Evolutionary conservation across 1,140 invertebrate species (phyloP).

Genomic region (Pteromalus puparum): DNA sequence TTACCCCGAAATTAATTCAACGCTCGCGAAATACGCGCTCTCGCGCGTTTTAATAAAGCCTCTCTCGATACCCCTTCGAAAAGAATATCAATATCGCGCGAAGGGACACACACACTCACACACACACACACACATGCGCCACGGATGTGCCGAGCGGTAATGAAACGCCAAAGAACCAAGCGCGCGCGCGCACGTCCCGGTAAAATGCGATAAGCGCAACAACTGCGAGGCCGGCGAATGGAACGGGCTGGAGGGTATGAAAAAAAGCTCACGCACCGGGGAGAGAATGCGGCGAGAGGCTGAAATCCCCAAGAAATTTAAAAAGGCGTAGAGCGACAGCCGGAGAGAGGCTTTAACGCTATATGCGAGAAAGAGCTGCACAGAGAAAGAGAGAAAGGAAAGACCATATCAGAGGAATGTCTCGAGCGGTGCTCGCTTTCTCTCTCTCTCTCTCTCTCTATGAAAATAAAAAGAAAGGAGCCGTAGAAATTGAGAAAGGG

Average conservation of each 20-base stretch:
- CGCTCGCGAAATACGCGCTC: background rate
- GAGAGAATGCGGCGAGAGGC: background rate
- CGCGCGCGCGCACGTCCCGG: background rate
- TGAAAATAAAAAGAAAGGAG: constrained; percentile 21
- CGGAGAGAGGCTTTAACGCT: constrained; percentile 2
- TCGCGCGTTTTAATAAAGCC: constrained; percentile 1
- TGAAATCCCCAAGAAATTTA: constrained; percentile 11
- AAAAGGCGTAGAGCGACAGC: background rate
- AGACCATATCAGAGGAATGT: constrained; percentile 36
- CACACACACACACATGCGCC: background rate
- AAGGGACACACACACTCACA: background rate
- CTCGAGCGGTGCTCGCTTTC: background rate
- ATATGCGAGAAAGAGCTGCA: constrained; percentile 15
- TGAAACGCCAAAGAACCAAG: background rate
- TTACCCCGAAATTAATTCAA: background rate
- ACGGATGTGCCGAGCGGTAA: background rate
- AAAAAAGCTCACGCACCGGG: background rate
- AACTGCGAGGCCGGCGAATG: background rate
- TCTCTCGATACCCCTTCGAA: background rate
- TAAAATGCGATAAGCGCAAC: constrained; percentile 2
- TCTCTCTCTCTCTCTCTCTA: constrained; percentile 14
- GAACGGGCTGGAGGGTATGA: background rate
- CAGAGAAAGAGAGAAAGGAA: constrained; percentile 37
- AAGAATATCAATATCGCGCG: constrained; percentile 12
- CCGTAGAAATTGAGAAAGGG: background rate